Evolutionary conservation across 2,888 invertebrate species (phyloP), one percentile per base, ranked within the genome.

Genomic region (Empis stercorea): DNA sequence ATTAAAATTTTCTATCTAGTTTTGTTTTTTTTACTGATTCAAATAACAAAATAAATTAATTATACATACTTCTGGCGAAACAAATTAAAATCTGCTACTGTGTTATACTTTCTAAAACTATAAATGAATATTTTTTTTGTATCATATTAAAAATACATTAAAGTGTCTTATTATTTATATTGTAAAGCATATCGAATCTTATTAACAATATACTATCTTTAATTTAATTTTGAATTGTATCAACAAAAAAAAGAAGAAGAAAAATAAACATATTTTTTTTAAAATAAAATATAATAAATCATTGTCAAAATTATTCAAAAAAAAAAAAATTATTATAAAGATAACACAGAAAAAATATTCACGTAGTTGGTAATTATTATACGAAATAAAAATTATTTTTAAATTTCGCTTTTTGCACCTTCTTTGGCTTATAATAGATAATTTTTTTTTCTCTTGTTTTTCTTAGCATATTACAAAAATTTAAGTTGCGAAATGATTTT

Each of bases 281-380:
- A n/a, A 46, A 49, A 30, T 44, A 51, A 40, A 50, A 48, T 42
- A 27, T 27, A 27, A 27, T 27, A 27, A 27, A 27, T 27, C 23
- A 27, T 27, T 27, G 23, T 27, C 23, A 27, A 27, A 27, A 27
- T 27, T 27, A 9, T 27, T 27, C 2, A 27, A 27, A 27, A 6
- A 20, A 20, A 6, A 27, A 6, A 27, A 27, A 27, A n/a, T n/a
- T n/a, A n/a, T n/a, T n/a, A n/a, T n/a, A n/a, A n/a, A n/a, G n/a
- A n/a, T n/a, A n/a, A n/a, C n/a, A n/a, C n/a, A 7, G 23, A 9
- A 27, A 27, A 27, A 27, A 27, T n/a, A 27, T 27, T 27, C 23
- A 27, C 23, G 23, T 27, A 27, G 23, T 27, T 3, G 23, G 5
- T 20, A 20, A 20, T 20, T 20, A 20, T 20, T 20, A 20, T n/a